Evolutionary conservation across 2,888 invertebrate genomes (phyloP).

Genomic region (Phengaris alcon): DNA sequence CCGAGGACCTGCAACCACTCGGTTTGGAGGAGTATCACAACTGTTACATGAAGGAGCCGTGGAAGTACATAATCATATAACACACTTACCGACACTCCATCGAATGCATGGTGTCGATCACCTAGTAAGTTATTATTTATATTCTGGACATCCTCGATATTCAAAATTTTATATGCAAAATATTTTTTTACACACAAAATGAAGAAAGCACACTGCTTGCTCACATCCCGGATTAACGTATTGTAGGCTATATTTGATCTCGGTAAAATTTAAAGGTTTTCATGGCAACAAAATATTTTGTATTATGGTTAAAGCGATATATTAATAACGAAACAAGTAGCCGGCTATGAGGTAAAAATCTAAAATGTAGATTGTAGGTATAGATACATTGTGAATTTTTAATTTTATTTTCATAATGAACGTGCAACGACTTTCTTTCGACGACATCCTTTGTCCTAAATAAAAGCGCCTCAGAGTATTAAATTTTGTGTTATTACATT

Average conservation of each 20-base stretch:
- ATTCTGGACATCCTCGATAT: not conserved
- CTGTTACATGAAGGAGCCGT: constrained; percentile 75
- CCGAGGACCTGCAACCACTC: constrained; percentile 62
- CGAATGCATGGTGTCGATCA: constrained; percentile 46
- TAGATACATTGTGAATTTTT: not conserved
- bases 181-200: not conserved
- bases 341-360: not conserved
- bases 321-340: not conserved
- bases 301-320: not conserved
- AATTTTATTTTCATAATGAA: constrained; percentile 10
- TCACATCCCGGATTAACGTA: too few relatives aligned
- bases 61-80: constrained; percentile 48
- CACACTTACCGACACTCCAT: constrained; percentile 47
- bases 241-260: too few relatives aligned
- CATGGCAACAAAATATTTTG: not conserved
- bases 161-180: not conserved
- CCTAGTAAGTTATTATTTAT: constrained; percentile 41
- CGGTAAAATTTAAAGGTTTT: not conserved
- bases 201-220: too few relatives aligned
- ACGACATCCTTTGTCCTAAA: constrained; percentile 19
- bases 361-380: not conserved
- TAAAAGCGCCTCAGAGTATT: not conserved
- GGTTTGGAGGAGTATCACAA: constrained; percentile 40
- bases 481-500: constrained; percentile 3
- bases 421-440: constrained; percentile 14